A percentile compares a stretch with the other conserved stretches of the same genome.
Conservation (phyloP, 2,113 vertebrate species). For the Turdus rufiventris region DNA sequence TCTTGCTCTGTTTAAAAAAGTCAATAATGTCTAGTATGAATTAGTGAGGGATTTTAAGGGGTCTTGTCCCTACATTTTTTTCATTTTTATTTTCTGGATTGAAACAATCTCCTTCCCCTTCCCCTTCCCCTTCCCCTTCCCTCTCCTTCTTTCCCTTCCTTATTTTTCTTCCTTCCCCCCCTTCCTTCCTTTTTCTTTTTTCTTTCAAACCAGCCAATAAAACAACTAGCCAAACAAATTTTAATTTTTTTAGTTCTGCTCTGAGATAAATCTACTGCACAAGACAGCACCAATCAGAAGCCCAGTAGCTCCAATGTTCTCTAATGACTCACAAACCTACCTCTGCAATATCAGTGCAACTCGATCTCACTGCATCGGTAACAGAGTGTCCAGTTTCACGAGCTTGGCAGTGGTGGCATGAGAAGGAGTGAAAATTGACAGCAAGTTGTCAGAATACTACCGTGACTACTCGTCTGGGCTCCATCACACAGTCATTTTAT, state of each 20-base stretch:
- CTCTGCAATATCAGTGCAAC: background rate
- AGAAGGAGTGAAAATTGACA: conserved; percentile 48
- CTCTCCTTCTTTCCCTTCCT: rapidly evolving
- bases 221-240: background rate
- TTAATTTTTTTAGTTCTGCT: background rate
- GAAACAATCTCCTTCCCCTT: background rate
- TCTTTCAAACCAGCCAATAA: background rate
- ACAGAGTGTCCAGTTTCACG: background rate
- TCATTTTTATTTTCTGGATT: background rate
- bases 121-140: rapidly evolving
- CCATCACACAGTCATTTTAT: conserved; percentile 9
- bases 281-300: background rate
- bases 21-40: background rate
- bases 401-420: background rate
- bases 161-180: no score
- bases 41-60: background rate
- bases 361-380: background rate
- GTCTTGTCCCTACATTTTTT: background rate
- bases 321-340: background rate
- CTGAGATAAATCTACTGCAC: background rate
- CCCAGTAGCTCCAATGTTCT: background rate
- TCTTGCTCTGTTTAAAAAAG: background rate
- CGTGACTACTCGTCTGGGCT: background rate
- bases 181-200: background rate
- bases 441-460: conserved; percentile 7